Evolutionary conservation across 2,113 vertebrate genomes (phyloP).

Genomic region (Oncorhynchus gorbuscha): DNA sequence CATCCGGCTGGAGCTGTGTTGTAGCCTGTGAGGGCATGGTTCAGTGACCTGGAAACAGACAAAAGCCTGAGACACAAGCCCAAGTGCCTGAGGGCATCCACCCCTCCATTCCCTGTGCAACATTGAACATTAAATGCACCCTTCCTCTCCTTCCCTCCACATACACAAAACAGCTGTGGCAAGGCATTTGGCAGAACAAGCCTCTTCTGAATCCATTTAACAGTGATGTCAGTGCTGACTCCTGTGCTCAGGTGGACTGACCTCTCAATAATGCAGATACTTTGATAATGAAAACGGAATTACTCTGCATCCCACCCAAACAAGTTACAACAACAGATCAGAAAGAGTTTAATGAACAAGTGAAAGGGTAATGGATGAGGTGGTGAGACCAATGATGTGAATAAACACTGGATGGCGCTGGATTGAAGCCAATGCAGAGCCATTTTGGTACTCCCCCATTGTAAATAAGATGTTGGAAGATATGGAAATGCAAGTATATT

Average conservation of each 20-base stretch:
- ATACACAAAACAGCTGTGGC: slow-evolving; percentile 3
- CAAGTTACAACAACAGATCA: neutral
- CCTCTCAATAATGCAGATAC: neutral
- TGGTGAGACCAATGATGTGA: too few relatives aligned
- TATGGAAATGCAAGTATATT: too few relatives aligned
- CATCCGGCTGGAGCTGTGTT: neutral
- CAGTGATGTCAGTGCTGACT: neutral
- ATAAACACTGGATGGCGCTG: too few relatives aligned
- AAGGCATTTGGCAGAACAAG: neutral
- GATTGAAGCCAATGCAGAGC: too few relatives aligned
- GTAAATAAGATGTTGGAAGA: too few relatives aligned
- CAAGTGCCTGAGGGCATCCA: neutral
- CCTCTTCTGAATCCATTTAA: slow-evolving; percentile 4
- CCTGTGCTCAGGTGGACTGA: slow-evolving; percentile 4
- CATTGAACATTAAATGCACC: neutral
- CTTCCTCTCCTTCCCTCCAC: neutral
- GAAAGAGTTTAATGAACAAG: neutral
- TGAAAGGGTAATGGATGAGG: slow-evolving; percentile 3
- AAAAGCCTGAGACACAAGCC: slow-evolving; percentile 1
- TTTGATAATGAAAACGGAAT: neutral
- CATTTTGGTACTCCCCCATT: too few relatives aligned
- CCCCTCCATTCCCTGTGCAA: neutral
- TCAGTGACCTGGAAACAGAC: slow-evolving; percentile 2
- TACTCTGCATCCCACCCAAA: neutral
- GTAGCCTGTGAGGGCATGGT: neutral